Evolutionary conservation across 2,888 invertebrate species (phyloP).

Genomic region (Ganaspis brasiliensis): DNA sequence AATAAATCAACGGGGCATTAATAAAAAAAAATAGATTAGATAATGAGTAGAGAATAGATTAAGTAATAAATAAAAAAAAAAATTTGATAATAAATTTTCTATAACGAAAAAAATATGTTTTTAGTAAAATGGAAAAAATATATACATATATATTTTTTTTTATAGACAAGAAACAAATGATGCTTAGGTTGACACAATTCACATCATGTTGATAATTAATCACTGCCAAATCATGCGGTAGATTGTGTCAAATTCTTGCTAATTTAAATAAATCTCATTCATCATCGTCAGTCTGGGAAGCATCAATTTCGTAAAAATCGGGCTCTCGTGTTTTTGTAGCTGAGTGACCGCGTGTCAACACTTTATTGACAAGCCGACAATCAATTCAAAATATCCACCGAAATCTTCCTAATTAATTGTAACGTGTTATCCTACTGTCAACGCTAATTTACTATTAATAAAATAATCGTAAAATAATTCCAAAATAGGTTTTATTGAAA

Average conservation of each 20-base stretch:
- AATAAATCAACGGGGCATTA: too few species aligned
- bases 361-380: too few species aligned
- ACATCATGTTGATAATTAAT: conserved; percentile 3
- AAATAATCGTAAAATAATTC: too few species aligned
- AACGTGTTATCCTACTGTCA: too few species aligned
- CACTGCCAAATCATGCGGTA: conserved; percentile 2
- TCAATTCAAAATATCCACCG: too few species aligned
- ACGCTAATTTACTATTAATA: too few species aligned
- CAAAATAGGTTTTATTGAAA: too few species aligned
- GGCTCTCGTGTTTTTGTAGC: neutral
- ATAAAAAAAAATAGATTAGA: too few species aligned
- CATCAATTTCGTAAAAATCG: conserved; percentile 29
- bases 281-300: conserved; percentile 5
- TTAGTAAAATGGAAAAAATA: neutral
- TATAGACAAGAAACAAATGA: conserved; percentile 3
- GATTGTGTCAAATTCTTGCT: conserved; percentile 20
- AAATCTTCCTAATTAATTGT: too few species aligned
- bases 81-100: neutral
- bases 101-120: too few species aligned
- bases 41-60: too few species aligned
- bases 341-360: neutral
- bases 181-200: conserved; percentile 6
- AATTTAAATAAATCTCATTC: conserved; percentile 32
- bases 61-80: neutral
- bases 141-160: neutral